Conservation (phyloP, 2,113 vertebrate species). For the Rafetus swinhoei region DNA sequence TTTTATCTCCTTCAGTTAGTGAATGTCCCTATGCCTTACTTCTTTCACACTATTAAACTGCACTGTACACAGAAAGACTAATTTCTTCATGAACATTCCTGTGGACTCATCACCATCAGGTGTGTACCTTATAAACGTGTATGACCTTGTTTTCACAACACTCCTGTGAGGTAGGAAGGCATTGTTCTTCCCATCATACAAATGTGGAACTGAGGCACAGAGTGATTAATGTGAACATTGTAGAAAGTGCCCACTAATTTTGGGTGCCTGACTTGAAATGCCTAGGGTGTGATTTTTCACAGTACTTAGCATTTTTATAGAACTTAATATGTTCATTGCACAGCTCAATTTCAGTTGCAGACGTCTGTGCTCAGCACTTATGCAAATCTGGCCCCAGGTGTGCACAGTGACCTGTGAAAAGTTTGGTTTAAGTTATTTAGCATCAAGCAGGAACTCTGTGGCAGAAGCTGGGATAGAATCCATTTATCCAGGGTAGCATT, state of each 20-base stretch:
- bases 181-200: not conserved
- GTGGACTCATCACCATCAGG: not conserved
- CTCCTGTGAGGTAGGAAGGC: not conserved
- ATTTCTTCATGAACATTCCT: not conserved
- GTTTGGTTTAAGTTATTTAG: not conserved
- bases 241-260: not conserved
- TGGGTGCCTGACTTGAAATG: not conserved
- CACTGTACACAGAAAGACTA: not conserved
- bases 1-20: constrained; percentile 11
- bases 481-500: not conserved
- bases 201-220: not conserved
- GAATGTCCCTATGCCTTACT: not conserved
- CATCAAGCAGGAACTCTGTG: not conserved
- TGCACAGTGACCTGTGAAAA: not conserved
- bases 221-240: not conserved
- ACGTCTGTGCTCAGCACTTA: not conserved
- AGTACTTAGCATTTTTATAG: not conserved
- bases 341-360: not conserved
- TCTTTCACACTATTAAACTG: not conserved
- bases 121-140: not conserved
- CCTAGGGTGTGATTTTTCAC: not conserved
- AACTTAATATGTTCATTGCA: not conserved
- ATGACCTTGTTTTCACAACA: constrained; percentile 5
- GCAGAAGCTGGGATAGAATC: not conserved
- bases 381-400: not conserved